Conservation (phyloP, 1,140 invertebrate species). For the Pinna nobilis region DNA sequence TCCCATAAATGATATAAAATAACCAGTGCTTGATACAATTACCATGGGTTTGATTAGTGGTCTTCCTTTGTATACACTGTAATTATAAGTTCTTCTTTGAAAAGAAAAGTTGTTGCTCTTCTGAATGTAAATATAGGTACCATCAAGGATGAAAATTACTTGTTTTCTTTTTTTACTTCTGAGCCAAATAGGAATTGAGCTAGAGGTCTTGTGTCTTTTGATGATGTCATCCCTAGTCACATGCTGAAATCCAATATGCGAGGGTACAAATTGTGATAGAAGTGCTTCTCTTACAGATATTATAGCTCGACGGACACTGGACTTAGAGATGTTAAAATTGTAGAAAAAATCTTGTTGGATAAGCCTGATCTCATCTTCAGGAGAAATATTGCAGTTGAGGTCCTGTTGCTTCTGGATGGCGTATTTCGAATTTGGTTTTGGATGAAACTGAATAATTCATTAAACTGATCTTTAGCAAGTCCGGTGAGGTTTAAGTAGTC, state of each 20-base stretch:
- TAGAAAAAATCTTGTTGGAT: constrained; percentile 7
- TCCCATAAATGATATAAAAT: constrained; percentile 9
- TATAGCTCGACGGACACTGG: neutral
- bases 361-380: constrained; percentile 15
- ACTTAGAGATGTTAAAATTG: constrained; percentile 16
- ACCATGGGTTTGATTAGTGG: constrained; percentile 33
- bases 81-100: constrained; percentile 24
- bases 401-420: constrained; percentile 5
- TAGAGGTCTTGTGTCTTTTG: constrained; percentile 9
- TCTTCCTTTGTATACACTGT: constrained; percentile 17
- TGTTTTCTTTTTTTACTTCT: neutral
- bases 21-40: constrained; percentile 13
- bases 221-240: constrained; percentile 2
- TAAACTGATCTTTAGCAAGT: neutral
- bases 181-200: constrained; percentile 10
- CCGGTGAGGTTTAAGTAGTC: constrained; percentile 5
- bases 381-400: neutral
- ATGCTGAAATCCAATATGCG: constrained; percentile 19
- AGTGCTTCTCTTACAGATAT: constrained; percentile 4
- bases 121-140: constrained; percentile 23
- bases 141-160: constrained; percentile 13
- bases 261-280: constrained; percentile 3
- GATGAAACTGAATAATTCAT: neutral
- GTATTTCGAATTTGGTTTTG: neutral
- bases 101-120: constrained; percentile 29